Percentiles rank a stretch among this genome's conserved stretches.
Evolutionary conservation across 2,888 invertebrate species (phyloP).

Genomic region (Globia sparganii): DNA sequence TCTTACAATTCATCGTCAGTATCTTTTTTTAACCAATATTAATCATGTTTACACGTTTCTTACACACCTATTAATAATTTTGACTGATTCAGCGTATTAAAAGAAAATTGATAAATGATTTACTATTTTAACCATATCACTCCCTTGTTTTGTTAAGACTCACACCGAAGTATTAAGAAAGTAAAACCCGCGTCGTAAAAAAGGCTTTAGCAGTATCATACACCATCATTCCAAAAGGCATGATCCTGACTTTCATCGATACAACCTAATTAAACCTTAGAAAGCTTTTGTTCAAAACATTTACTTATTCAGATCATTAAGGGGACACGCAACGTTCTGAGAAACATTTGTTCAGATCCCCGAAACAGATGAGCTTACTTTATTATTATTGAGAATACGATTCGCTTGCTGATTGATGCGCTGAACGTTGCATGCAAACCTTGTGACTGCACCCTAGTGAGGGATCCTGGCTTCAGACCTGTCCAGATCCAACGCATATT

Average conservation of each 20-base stretch:
- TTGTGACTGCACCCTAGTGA: constrained; percentile 56
- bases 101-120: constrained; percentile 43
- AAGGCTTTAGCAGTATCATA: constrained; percentile 26
- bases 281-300: constrained; percentile 66
- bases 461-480: constrained; percentile 44
- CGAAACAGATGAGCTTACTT: constrained; percentile 78
- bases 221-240: constrained; percentile 39
- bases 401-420: constrained; percentile 77
- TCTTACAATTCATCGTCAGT: constrained; percentile 42
- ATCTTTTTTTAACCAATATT: constrained; percentile 44
- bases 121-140: constrained; percentile 25
- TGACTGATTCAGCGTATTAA: constrained; percentile 32
- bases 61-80: constrained; percentile 55
- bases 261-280: constrained; percentile 66
- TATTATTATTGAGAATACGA: constrained; percentile 81
- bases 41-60: constrained; percentile 60
- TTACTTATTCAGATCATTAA: constrained; percentile 67
- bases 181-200: constrained; percentile 1
- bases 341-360: constrained; percentile 81
- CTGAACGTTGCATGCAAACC: constrained; percentile 76
- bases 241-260: constrained; percentile 53
- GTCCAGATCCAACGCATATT: constrained; percentile 42
- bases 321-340: constrained; percentile 75
- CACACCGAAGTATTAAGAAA: too few species aligned
- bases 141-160: constrained; percentile 22